Base-by-base conservation (phyloP, 2,888 invertebrate genomes). In the Urechis unicinctus region DNA sequence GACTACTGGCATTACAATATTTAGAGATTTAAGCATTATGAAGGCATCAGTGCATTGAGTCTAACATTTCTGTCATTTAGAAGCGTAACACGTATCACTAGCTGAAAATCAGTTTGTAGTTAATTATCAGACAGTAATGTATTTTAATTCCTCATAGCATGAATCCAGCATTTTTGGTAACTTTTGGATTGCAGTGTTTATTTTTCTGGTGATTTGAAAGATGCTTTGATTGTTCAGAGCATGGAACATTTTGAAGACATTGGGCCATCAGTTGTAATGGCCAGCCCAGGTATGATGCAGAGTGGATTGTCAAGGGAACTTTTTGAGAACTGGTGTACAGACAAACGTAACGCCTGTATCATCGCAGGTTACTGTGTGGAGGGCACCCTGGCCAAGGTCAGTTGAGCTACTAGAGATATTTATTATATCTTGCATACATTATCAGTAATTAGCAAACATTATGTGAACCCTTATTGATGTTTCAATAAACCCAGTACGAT, bases 281-380 rank as follows among this genome's bases (percentile, higher is more conserved):
- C 98, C 1, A 92, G 93, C 0, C 98, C 98, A 0, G 98, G 98
- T 74, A 99, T 99, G 97, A 91, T 98, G 91, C 98, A 98, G 82
- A 95, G 91, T 68, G 98, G 98, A 0, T 81, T 98, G 25, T 96
- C 95, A 0, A 82, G 97, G 31, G 98, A 99, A 75, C 83, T 98
- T 47, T 99, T 98, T 81, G 98, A 98, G 81, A 89, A 87, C 9
- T 98, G 98, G 98, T 99, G 98, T 78, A 91, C 94, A 0, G 97
- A 99, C 80, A 83, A 92, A 9, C 93, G 96, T 77, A 98, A 98
- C 78, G 98, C 98, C 0, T 92, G 93, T 61, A 97, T 98, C 59
- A 96, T 98, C 67, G 97, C 98, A 56, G 96, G 96, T 78, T 83
- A 82, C 64, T 83, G 82, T 69, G 82, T 83, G 6, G 82, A 83